These are phyloP conservation scores for Gopherus evgoodei DNA, from an alignment of 2,113 vertebrate species.

Conservation along the genomic window DNA sequence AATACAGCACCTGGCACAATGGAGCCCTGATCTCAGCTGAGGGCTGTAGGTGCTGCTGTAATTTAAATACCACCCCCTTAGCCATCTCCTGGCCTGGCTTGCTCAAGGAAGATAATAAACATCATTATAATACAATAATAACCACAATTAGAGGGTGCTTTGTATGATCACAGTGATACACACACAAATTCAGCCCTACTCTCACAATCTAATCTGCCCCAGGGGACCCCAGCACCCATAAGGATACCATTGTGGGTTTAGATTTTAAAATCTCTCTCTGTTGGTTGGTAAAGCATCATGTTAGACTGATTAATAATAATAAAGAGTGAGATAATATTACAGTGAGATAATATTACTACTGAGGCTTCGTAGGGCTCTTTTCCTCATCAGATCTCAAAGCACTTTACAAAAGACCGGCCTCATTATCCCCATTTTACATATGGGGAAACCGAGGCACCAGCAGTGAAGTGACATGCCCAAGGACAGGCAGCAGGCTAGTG, in stretches of 20 bases:
- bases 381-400: not conserved
- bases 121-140: not conserved
- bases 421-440: not conserved
- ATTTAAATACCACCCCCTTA: fast-evolving
- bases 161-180: not conserved
- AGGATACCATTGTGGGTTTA: not conserved
- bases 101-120: not conserved
- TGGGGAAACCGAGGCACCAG: not conserved
- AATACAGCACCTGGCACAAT: fast-evolving
- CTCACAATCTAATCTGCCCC: not conserved
- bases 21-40: not conserved
- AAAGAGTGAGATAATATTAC: not conserved
- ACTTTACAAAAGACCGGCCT: not conserved
- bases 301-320: not conserved
- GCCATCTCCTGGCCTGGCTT: not conserved
- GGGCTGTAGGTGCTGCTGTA: not conserved
- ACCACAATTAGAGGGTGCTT: not conserved
- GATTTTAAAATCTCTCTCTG: not conserved
- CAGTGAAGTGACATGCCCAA: not conserved
- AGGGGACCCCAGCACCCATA: no score
- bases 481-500: not conserved
- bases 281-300: not conserved
- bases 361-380: not conserved
- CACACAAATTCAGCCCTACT: not conserved
- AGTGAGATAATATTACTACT: not conserved